phyloP scores from a whole-genome alignment of 2,888 invertebrate genomes.

The Papilio gigon region DNA sequence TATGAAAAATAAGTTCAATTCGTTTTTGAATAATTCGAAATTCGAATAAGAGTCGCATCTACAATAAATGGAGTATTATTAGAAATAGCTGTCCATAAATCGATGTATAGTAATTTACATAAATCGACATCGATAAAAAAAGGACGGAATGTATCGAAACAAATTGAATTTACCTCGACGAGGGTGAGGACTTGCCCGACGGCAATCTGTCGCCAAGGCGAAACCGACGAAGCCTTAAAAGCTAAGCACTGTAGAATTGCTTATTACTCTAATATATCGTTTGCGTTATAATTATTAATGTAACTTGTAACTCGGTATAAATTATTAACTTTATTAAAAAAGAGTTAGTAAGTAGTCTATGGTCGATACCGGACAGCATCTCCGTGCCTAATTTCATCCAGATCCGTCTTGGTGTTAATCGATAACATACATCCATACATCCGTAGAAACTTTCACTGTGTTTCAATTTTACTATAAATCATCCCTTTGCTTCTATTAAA shows the following conservation, averaged over 20 bases:
- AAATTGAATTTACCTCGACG: slow-evolving; percentile 40
- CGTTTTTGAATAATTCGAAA: too few relatives aligned
- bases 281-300: background rate
- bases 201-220: slow-evolving; percentile 34
- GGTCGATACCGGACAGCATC: too few relatives aligned
- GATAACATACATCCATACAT: too few relatives aligned
- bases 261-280: slow-evolving; percentile 3
- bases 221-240: slow-evolving; percentile 31
- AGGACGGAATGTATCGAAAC: slow-evolving; percentile 28
- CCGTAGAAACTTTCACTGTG: too few relatives aligned
- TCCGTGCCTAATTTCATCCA: too few relatives aligned
- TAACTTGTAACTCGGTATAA: too few relatives aligned
- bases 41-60: background rate
- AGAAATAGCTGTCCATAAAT: background rate
- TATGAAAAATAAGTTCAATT: too few relatives aligned
- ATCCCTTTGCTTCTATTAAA: too few relatives aligned
- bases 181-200: slow-evolving; percentile 26
- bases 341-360: too few relatives aligned
- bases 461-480: too few relatives aligned
- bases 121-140: slow-evolving; percentile 28
- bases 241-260: slow-evolving; percentile 21
- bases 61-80: background rate
- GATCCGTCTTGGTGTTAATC: too few relatives aligned
- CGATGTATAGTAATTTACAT: background rate
- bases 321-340: too few relatives aligned